Evolutionary conservation across 2,888 invertebrate genomes (phyloP).

Genomic region (Clunio marinus): DNA sequence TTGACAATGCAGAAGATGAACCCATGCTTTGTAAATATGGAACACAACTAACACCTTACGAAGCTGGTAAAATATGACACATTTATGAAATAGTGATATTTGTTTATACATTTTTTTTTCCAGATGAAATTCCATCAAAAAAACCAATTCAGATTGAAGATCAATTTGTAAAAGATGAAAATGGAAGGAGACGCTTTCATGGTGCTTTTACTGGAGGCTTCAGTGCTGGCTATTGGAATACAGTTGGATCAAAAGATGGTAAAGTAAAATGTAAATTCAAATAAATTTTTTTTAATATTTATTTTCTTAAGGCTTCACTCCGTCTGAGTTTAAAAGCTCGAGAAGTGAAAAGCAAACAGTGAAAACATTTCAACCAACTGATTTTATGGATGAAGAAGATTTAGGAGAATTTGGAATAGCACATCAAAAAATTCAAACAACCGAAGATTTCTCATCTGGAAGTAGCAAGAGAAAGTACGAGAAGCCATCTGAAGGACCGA

Average conservation of each 20-base stretch:
- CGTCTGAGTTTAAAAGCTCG: slow-evolving; percentile 86
- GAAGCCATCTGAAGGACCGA: slow-evolving; percentile 45
- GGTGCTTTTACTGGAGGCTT: slow-evolving; percentile 98
- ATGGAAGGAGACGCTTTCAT: slow-evolving; percentile 89
- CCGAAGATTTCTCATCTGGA: slow-evolving; percentile 62
- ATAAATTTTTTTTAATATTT: neutral
- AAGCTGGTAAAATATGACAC: slow-evolving; percentile 65
- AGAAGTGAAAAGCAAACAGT: slow-evolving; percentile 61
- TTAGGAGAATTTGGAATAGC: slow-evolving; percentile 93
- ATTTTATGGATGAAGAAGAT: slow-evolving; percentile 99
- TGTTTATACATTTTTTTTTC: slow-evolving; percentile 40
- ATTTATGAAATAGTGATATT: slow-evolving; percentile 12
- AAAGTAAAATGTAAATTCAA: neutral
- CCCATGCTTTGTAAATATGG: slow-evolving; percentile 70
- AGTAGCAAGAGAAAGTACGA: slow-evolving; percentile 50
- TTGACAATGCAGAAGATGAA: slow-evolving; percentile 53
- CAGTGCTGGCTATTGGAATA: slow-evolving; percentile 95
- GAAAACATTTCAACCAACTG: slow-evolving; percentile 69
- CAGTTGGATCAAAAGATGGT: slow-evolving; percentile 84
- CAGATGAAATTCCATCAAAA: slow-evolving; percentile 75
- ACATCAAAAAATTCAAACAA: slow-evolving; percentile 76
- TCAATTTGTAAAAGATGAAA: slow-evolving; percentile 83
- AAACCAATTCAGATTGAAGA: slow-evolving; percentile 77
- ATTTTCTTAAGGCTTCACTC: slow-evolving; percentile 76
- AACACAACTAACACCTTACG: slow-evolving; percentile 72